These are phyloP conservation scores for Dilophus febrilis DNA, from an alignment of 2,888 invertebrate genomes.

Conservation along the genomic window DNA sequence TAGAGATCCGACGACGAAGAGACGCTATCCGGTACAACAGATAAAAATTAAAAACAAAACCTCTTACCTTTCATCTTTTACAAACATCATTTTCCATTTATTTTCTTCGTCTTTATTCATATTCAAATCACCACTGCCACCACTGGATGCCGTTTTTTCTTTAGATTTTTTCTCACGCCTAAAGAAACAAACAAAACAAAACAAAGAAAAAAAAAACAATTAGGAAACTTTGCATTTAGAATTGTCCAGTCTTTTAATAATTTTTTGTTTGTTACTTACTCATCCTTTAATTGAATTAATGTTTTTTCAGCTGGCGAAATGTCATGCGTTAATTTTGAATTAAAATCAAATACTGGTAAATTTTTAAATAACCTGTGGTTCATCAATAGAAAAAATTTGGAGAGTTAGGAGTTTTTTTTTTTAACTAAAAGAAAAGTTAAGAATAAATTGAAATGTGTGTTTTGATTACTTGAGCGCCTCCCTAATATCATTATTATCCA, in stretches of 20 bases:
- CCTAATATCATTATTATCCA: constrained; percentile 44
- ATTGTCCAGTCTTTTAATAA: background rate
- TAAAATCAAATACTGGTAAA: constrained; percentile 47
- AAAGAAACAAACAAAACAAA: constrained; percentile 2
- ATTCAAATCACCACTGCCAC: no score
- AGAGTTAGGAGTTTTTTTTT: constrained; percentile 1
- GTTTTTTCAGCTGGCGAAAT: constrained; percentile 19
- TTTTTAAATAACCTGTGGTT: constrained; percentile 40
- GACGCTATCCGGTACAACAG: no score
- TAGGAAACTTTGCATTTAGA: no score
- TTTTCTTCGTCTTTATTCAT: constrained; percentile 4
- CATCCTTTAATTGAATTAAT: constrained; percentile 18
- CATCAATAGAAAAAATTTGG: constrained; percentile 7
- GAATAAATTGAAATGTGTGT: constrained; percentile 9
- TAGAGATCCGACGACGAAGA: no score
- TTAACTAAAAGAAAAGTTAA: constrained; percentile 10
- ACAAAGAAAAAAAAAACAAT: background rate
- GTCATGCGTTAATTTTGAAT: constrained; percentile 17
- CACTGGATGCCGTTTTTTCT: background rate
- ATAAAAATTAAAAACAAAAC: no score
- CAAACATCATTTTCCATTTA: constrained; percentile 47
- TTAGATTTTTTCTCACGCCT: background rate
- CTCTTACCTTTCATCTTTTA: constrained; percentile 10
- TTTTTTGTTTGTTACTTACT: no score
- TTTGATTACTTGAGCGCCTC: constrained; percentile 44